Evolutionary conservation across 1,140 invertebrate genomes (phyloP), one percentile per base, ranked within the genome.

Genomic region (Physella acuta): DNA sequence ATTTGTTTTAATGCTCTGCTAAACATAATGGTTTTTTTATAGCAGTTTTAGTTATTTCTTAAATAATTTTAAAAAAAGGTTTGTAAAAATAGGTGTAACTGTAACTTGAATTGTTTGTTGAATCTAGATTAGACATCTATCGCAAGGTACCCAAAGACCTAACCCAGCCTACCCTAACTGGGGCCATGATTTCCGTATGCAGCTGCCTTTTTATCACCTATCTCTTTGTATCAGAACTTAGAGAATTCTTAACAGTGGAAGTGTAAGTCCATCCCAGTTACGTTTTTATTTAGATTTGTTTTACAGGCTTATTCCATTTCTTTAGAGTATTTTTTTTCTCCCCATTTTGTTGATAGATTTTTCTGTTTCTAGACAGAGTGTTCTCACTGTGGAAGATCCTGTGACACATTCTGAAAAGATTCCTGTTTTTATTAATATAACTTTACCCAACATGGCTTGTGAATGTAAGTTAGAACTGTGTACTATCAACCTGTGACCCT

Each of bases 91-190:
- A 5, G 3, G 28, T 28, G 31, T 30, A 8, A 24, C 14, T 8
- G 5, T 31, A 26, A 28, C 26, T 60, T 20, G 2, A 37, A 8
- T 4, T 34, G 58, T 37, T 55, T 58, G n/a, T n/a, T n/a, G n/a
- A n/a, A n/a, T n/a, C n/a, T n/a, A 89, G 89, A 73, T 86, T 90
- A 71, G 89, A 90, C 71, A 87, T 90, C 67, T 90, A 90, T 74
- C 83, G 89, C 4, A 90, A 90, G 77, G 84, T 90, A 37, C 89
- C 89, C 3, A 89, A 90, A 76, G 89, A 90, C 78, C 78, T 90
- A 28, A 90, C 89, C 2, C 88, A 90, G 74, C 89, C 89, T 0
- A 90, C 89, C 16, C 67, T 85, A 3, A 87, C 88, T 33, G 89
- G 89, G 37, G 89, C 89, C 36, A 74, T 87, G 39, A 89, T 90